A percentile compares a stretch with the other conserved stretches of the same genome.
Evolutionary conservation across 2,113 vertebrate species (phyloP).

Genomic region (Malurus cyaneus): DNA sequence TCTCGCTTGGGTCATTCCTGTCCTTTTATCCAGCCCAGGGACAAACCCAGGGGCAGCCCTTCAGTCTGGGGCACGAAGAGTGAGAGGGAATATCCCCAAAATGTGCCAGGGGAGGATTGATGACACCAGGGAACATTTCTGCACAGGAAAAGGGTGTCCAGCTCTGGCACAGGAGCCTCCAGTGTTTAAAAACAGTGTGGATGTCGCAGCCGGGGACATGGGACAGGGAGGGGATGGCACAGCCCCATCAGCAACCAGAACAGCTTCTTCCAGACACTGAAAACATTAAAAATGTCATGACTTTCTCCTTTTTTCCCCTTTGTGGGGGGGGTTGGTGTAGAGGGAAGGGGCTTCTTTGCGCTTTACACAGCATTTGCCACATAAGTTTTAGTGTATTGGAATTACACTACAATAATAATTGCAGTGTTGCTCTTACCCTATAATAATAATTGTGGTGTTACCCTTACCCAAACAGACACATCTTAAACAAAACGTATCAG

Average conservation of each 20-base stretch:
- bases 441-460: too few relatives aligned
- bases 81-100: background rate
- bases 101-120: background rate
- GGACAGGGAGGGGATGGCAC: background rate
- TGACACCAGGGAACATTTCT: background rate
- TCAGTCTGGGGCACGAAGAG: too few relatives aligned
- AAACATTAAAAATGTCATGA: conserved; percentile 39
- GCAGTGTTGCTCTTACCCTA: too few relatives aligned
- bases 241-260: conserved; percentile 18
- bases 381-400: background rate
- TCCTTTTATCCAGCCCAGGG: background rate
- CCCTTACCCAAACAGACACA: rapidly evolving
- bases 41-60: background rate
- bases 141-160: background rate
- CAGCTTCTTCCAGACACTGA: conserved; percentile 45
- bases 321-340: background rate
- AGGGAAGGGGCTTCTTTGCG: background rate
- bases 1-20: background rate
- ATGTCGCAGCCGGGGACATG: background rate
- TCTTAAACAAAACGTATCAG: background rate
- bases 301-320: background rate
- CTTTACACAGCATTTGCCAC: background rate
- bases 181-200: background rate
- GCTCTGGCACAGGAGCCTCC: background rate
- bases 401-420: too few relatives aligned